A percentile compares a stretch with the other conserved stretches of the same genome.
Evolutionary conservation across 2,113 vertebrate genomes (phyloP).

Genomic region (Antechinus flavipes): DNA sequence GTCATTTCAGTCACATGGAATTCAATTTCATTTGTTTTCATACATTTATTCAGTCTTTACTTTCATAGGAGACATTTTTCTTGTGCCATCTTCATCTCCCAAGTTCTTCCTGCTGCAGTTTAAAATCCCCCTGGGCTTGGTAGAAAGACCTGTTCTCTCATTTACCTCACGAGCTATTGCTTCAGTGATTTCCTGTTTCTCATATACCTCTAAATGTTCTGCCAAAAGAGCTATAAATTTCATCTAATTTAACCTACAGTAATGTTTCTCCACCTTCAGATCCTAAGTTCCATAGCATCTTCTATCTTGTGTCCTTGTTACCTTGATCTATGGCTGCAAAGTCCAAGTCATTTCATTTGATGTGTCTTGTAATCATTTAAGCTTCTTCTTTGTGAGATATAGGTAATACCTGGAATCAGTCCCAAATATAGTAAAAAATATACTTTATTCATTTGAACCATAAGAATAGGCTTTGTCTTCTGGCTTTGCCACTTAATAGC

Average conservation of each 20-base stretch:
- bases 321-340: constrained; percentile 40
- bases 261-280: constrained; percentile 16
- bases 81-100: constrained; percentile 39
- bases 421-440: constrained; percentile 26
- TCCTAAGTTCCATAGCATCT: constrained; percentile 32
- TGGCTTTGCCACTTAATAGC: constrained; percentile 18
- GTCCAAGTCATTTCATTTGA: constrained; percentile 28
- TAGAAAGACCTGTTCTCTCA: not conserved
- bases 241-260: constrained; percentile 24
- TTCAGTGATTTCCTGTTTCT: constrained; percentile 40
- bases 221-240: constrained; percentile 8
- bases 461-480: constrained; percentile 18
- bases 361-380: constrained; percentile 36
- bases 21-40: not conserved
- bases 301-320: constrained; percentile 1
- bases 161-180: constrained; percentile 37
- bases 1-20: not conserved
- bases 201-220: constrained; percentile 45
- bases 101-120: constrained; percentile 37
- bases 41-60: not conserved
- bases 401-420: not conserved
- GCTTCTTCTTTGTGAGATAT: constrained; percentile 9
- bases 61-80: not conserved
- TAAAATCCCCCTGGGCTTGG: constrained; percentile 22
- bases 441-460: not conserved